Base-by-base conservation (phyloP, 1,140 invertebrate genomes). In the Macrobrachium nipponense region DNA sequence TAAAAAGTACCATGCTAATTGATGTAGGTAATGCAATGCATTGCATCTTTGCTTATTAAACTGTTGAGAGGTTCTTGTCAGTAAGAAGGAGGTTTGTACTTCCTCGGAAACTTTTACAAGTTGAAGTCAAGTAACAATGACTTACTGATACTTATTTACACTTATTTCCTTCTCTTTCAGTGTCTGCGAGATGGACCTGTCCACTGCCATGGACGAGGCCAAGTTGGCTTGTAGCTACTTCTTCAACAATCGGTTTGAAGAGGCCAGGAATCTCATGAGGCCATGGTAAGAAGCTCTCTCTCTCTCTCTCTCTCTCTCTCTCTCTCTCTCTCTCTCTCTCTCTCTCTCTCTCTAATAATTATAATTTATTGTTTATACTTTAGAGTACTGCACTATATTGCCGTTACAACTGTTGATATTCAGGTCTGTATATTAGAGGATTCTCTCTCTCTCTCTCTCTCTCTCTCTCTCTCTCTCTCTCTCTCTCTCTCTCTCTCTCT, bases 221-320 rank as follows among this genome's bases (percentile, higher is more conserved):
- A 93, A 94, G 88, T 90, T 93, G 62, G 95, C 96, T 3, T 94
- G 97, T 17, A 93, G 95, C 90, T 94, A 95, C 89, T 98, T 98
- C 91, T 95, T 98, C 89, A 97, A 97, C 90, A 98, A 98, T 91
- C 94, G 95, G 90, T 97, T 97, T 90, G 91, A 93, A n/a, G 93
- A 95, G 91, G 96, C 97, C 5, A 94, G 93, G 90, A 93, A 93
- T 77, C 91, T 96, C 77, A 93, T 97, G 91, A 93, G 93, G 90
- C 95, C 95, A 86, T 95, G 94, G 95, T 95, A 91, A 90, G 91
- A 89, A 36, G 8, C 1, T 62, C n/a, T 75, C 10, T 18, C 62
- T n/a, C 23, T 18, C 58, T 12, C 58, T 23, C 27, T 72, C 15
- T 72, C 27, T 15, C 23, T 18, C 17, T 12, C 59, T 27, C 18